Evolutionary conservation across 2,113 vertebrate species (phyloP), one percentile per base, ranked within the genome.

Genomic region (Channa argus): DNA sequence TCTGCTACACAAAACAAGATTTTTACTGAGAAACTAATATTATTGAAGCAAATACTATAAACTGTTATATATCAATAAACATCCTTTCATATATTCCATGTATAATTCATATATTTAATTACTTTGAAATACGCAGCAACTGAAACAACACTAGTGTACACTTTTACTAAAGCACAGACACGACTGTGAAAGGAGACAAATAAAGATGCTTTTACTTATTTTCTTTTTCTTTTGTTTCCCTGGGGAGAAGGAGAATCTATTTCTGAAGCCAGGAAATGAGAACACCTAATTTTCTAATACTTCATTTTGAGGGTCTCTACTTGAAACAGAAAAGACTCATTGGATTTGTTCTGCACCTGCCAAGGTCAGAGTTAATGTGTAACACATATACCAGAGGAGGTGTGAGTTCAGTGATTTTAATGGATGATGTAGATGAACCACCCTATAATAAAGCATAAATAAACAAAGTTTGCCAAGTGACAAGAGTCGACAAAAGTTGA

Each of bases 241-340:
- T 64, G 15, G 41, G 0, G 33, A 41, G 70, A 52, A 41, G 3
- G 5, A 55, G 63, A 41, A 56, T 47, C 60, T 43, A 58, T 64
- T 69, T 71, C 74, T 15, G 45, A 60, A 75, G 68, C 54, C 46
- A 60, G 60, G 60, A 83, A 81, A 79, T 37, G 59, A 78, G 63
- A 80, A 74, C 55, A 61, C 56, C 66, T 58, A 61, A 83, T 82
- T 73, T 74, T 75, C 65, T 58, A 63, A 24, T 24, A 24, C 24
- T 24, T 84, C 74, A 73, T 67, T 76, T 36, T 54, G 46, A n/a
- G 51, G 49, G 51, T 45, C 15, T 47, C 52, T 71, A 65, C 46
- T 39, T 45, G 37, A 58, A 63, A 51, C 45, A 0, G 4, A 41
- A 41, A 56, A 47, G 56, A 10, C 8, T 79, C 68, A 71, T 69